Percentiles rank a stretch among this genome's conserved stretches.
Conservation (phyloP, 2,113 vertebrate species). For the Corythornis cristatus region DNA sequence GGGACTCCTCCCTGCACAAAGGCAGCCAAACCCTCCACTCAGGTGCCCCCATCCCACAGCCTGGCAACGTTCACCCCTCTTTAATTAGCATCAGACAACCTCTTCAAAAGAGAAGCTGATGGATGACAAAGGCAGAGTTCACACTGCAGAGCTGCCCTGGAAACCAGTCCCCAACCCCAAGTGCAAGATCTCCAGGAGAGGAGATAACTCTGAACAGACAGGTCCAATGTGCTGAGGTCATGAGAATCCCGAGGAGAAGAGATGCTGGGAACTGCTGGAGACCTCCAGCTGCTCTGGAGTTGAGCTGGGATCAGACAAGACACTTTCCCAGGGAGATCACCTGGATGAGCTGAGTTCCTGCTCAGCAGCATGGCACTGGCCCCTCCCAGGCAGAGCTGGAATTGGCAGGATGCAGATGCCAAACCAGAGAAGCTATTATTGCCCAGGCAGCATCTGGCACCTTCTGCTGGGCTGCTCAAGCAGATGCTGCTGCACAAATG, state of each 20-base stretch:
- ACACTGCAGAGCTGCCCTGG: background rate
- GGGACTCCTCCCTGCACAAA: background rate
- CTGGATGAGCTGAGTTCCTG: background rate
- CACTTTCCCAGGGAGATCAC: background rate
- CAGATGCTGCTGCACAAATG: conserved; percentile 6
- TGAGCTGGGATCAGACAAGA: background rate
- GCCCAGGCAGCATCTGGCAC: conserved; percentile 32
- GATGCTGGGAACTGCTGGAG: background rate
- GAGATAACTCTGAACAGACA: background rate
- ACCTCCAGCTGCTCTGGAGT: background rate
- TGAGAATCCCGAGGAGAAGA: background rate
- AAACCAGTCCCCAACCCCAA: background rate
- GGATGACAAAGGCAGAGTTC: background rate
- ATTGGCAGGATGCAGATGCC: background rate
- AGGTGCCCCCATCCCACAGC: too few relatives aligned
- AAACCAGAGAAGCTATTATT: background rate
- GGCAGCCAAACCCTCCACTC: background rate
- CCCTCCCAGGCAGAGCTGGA: background rate
- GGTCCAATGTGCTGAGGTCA: background rate
- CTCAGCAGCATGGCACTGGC: background rate
- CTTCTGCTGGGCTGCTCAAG: conserved; percentile 1
- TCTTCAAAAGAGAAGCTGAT: background rate
- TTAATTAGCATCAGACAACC: background rate
- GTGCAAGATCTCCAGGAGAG: rapidly evolving
- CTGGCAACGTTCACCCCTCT: background rate